A percentile compares a stretch with the other conserved stretches of the same genome.
Evolutionary conservation across 2,888 invertebrate genomes (phyloP).

Genomic region (Anaspis maculata): DNA sequence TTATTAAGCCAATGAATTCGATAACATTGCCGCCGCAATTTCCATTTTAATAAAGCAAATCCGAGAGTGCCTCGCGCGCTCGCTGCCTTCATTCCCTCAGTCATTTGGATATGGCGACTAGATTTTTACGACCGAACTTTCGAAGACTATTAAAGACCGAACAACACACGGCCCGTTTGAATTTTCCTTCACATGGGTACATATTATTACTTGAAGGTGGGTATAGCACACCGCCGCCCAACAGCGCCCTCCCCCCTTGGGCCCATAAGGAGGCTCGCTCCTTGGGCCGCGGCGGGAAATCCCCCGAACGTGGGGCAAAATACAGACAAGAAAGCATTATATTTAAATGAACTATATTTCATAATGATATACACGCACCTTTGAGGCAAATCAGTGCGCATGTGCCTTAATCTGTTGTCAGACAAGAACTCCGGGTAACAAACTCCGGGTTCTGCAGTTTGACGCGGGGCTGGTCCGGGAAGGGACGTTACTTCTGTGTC

Average conservation of each 20-base stretch:
- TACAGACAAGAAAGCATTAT: slow-evolving; percentile 21
- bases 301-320: slow-evolving; percentile 12
- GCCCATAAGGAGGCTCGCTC: too few relatives aligned
- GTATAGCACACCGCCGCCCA: too few relatives aligned
- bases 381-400: slow-evolving; percentile 24
- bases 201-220: background rate
- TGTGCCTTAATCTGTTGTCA: slow-evolving; percentile 20
- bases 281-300: background rate
- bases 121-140: slow-evolving; percentile 3
- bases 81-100: too few relatives aligned
- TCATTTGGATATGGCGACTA: background rate
- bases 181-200: background rate
- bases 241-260: too few relatives aligned
- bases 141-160: background rate
- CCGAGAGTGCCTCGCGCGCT: slow-evolving; percentile 2
- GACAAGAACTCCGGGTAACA: slow-evolving; percentile 24
- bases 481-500: too few relatives aligned
- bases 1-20: slow-evolving; percentile 9
- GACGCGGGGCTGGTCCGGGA: too few relatives aligned
- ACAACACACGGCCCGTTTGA: too few relatives aligned
- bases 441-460: slow-evolving; percentile 23
- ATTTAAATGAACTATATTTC: slow-evolving; percentile 31
- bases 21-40: slow-evolving; percentile 9
- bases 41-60: slow-evolving; percentile 9
- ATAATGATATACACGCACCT: slow-evolving; percentile 34